Conservation (phyloP, 2,888 invertebrate genomes). For the Andrena haemorrhoa region DNA sequence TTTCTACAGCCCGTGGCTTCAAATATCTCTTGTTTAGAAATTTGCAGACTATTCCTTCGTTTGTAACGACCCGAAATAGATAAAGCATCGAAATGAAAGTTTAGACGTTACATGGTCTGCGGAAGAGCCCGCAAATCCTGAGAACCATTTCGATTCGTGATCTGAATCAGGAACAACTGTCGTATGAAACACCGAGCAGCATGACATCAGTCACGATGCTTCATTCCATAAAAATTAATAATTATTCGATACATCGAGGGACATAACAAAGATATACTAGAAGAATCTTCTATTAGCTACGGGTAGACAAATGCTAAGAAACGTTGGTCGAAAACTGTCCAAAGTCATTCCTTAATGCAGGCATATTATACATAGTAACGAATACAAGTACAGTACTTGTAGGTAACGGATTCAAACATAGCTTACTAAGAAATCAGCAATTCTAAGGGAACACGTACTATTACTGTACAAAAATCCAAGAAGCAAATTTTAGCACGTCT, state of each 20-base stretch:
- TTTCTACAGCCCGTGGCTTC: constrained; percentile 20
- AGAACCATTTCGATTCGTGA: constrained; percentile 11
- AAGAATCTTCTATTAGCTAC: constrained; percentile 51
- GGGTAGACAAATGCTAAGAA: constrained; percentile 44
- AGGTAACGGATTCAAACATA: constrained; percentile 10
- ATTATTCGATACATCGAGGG: constrained; percentile 52
- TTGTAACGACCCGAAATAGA: background rate
- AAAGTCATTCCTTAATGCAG: constrained; percentile 60
- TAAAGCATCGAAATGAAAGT: background rate
- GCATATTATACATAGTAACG: constrained; percentile 54
- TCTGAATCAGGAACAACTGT: constrained; percentile 30
- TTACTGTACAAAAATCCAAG: background rate
- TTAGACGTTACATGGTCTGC: background rate
- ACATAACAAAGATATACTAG: constrained; percentile 52
- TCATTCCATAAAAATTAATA: constrained; percentile 74
- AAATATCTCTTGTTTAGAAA: constrained; percentile 1
- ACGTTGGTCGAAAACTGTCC: constrained; percentile 27
- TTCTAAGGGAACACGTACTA: constrained; percentile 7
- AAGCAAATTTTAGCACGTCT: no score
- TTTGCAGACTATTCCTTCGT: background rate
- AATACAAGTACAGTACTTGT: constrained; percentile 17
- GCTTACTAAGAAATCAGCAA: constrained; percentile 33
- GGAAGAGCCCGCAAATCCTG: background rate
- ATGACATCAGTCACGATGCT: constrained; percentile 77
- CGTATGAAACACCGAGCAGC: constrained; percentile 61